Evolutionary conservation across 1,140 invertebrate species (phyloP), one percentile per base, ranked within the genome.

Genomic region (Tetragnatha versicolor): DNA sequence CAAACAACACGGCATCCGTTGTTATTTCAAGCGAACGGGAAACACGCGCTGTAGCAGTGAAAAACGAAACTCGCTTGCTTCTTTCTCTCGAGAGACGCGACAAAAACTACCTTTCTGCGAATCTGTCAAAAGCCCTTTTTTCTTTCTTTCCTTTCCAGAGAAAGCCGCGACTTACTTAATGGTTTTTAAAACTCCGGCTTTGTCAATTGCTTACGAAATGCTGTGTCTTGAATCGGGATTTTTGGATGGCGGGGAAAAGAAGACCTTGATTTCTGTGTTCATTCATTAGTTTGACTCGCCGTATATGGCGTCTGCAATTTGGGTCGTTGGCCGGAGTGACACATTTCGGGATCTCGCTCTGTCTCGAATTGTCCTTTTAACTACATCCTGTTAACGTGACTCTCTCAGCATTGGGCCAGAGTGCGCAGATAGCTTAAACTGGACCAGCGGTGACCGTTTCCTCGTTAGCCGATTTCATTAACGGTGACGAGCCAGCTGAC

Each of bases 331-430:
- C 66, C 66, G 66, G 22, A 70, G 66, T 70, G 66, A 70, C 66
- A 70, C 27, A 70, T 55, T 70, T 70, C 33, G 66, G 49, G n/a
- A 39, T 14, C 25, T 25, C 42, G 39, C 37, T 25, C 47, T 68
- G 63, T 35, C 25, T 53, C 29, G 51, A 69, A 69, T 49, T 69
- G 66, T 70, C 66, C 47, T 70, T 70, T 70, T 70, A 70, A 55
- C 66, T 53, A 70, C 66, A 70, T 70, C 66, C 66, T 70, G 66
- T 55, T 70, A 31, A 70, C 66, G 66, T 70, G 66, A 70, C 66
- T 70, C 17, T n/a, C n/a, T 31, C 6, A 22, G 42, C 66, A 20
- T 22, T n/a, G 9, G 49, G 17, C 49, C 25, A n/a, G n/a, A n/a
- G n/a, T 25, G 25, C 22, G 25, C 42, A 58, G 63, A 65, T 61